A percentile compares a stretch with the other conserved stretches of the same genome.
These are phyloP conservation scores for Eumerus sabulonum DNA, from an alignment of 2,888 invertebrate genomes.

Conservation along the genomic window DNA sequence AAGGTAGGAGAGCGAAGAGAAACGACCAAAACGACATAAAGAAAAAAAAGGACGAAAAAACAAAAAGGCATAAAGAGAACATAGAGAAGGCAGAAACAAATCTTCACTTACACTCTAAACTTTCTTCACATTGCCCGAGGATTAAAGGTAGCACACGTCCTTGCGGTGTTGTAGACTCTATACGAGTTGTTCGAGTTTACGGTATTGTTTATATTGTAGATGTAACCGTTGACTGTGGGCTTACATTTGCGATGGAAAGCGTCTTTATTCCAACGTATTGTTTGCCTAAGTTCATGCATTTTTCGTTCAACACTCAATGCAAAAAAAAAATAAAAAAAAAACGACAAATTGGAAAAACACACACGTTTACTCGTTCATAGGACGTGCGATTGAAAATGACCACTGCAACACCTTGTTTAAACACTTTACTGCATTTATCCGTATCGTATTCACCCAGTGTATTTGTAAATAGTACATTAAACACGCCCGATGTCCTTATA, in stretches of 20 bases:
- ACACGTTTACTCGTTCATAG: too few relatives aligned
- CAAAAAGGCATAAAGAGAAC: not conserved
- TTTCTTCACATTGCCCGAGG: not conserved
- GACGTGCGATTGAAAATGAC: too few relatives aligned
- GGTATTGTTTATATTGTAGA: too few relatives aligned
- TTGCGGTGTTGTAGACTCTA: slow-evolving; percentile 34
- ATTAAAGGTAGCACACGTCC: slow-evolving; percentile 47
- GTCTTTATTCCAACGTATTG: slow-evolving; percentile 17
- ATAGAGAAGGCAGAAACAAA: slow-evolving; percentile 1
- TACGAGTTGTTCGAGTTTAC: too few relatives aligned
- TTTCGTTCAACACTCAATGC: slow-evolving; percentile 31
- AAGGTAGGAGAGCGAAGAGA: not conserved
- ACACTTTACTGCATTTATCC: too few relatives aligned
- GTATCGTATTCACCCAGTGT: too few relatives aligned
- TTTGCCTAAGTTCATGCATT: slow-evolving; percentile 26
- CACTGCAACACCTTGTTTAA: too few relatives aligned
- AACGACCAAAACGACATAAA: too few relatives aligned
- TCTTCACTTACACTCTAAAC: slow-evolving; percentile 42
- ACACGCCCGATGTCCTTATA: slow-evolving; percentile 25
- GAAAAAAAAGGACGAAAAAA: not conserved
- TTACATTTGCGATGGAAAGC: slow-evolving; percentile 29
- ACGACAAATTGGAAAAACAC: too few relatives aligned
- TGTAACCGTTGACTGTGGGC: not conserved
- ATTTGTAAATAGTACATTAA: not conserved
- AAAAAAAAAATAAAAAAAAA: not conserved